Evolutionary conservation across 2,888 invertebrate genomes (phyloP).

Genomic region (Trachelus troglodyta): DNA sequence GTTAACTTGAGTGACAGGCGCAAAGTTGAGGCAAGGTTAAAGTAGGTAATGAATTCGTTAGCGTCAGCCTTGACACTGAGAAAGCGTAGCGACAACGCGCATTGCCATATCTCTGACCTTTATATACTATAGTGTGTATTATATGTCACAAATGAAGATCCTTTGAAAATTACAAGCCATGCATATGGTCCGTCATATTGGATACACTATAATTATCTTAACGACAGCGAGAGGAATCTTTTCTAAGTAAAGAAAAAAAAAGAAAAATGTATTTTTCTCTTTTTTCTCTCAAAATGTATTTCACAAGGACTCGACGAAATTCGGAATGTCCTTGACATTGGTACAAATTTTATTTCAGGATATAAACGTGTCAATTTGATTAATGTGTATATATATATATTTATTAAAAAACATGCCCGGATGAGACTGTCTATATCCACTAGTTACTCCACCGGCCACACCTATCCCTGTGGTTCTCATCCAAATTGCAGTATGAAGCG

Average conservation of each 20-base stretch:
- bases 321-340: slow-evolving; percentile 2
- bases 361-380: background rate
- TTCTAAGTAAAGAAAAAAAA: background rate
- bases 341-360: background rate
- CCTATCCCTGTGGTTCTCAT: background rate
- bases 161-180: background rate
- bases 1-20: slow-evolving; percentile 1
- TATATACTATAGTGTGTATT: too few relatives aligned
- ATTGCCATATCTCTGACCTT: slow-evolving; percentile 2
- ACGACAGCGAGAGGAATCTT: background rate
- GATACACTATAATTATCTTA: background rate
- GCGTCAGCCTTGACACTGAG: slow-evolving; percentile 29
- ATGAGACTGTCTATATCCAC: background rate
- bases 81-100: slow-evolving; percentile 20
- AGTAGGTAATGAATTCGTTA: slow-evolving; percentile 21
- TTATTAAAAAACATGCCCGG: background rate
- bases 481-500: background rate
- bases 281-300: background rate
- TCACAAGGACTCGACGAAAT: background rate
- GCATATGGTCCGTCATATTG: background rate
- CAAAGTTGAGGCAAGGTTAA: background rate
- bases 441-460: background rate
- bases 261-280: background rate
- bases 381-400: background rate
- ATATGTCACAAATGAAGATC: background rate